Percentiles rank a stretch among this genome's conserved stretches.
These are phyloP conservation scores for Eubasilissa splendida DNA, from an alignment of 2,888 invertebrate species.

Conservation along the genomic window DNA sequence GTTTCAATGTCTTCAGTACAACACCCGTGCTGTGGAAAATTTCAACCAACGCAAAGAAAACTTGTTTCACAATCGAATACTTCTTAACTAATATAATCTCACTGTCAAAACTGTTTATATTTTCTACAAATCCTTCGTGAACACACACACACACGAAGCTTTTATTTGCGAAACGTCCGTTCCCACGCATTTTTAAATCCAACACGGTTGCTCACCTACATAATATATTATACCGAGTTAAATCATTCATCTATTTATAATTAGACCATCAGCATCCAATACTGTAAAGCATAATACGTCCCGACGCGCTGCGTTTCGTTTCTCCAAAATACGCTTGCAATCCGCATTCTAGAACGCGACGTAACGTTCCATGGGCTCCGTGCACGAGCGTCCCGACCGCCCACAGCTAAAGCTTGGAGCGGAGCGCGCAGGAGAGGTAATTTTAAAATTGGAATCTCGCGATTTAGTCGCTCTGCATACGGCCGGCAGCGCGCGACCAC, in stretches of 20 bases:
- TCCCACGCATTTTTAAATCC: conserved; percentile 22
- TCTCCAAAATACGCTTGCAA: conserved; percentile 26
- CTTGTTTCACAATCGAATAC: neutral
- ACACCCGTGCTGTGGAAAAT: neutral
- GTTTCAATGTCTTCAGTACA: no score
- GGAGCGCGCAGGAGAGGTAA: conserved; percentile 35
- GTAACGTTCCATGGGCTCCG: neutral
- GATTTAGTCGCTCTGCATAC: conserved; percentile 29
- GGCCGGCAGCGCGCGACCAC: conserved; percentile 4
- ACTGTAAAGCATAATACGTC: neutral
- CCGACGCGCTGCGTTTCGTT: conserved; percentile 29
- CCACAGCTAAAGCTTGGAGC: conserved; percentile 24
- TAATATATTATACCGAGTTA: neutral
- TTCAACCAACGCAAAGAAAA: neutral
- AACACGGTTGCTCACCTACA: conserved; percentile 5
- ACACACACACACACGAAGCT: no score
- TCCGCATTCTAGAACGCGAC: conserved; percentile 9
- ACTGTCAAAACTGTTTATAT: no score
- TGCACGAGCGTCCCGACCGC: neutral
- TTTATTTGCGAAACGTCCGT: neutral
- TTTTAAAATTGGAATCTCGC: conserved; percentile 36
- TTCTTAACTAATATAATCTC: no score
- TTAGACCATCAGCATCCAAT: conserved; percentile 1
- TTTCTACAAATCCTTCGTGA: no score
- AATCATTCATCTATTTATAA: conserved; percentile 38